Base-by-base conservation (phyloP, 2,888 invertebrate genomes). In the Bombyx huttoni region DNA sequence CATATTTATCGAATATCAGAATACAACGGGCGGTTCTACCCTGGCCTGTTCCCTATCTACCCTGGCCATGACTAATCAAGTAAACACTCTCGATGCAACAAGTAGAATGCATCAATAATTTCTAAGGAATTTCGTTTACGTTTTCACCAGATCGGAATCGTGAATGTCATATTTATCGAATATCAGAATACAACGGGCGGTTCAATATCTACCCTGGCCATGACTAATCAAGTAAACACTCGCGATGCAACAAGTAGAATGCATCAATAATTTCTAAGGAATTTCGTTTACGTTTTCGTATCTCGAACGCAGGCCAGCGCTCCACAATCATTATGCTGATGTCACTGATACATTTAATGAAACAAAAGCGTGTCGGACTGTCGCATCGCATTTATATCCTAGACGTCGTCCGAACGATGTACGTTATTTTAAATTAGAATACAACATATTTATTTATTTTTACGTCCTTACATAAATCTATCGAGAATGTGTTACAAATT, bases 401-500 rank as follows among this genome's bases (percentile, higher is more conserved):
- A 40, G 40, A 40, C 40, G 12, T 7, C 12, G 40, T 6, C 40
- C 2, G 40, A 7, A 40, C 40, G 40, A 40, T 40, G 40, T 40
- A 10, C 40, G 8, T 40, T 40, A 40, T 12, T 10, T 40, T 6
- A 10, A 10, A 12, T 40, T 40, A 40, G 3, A 40, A 24, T 24
- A 24, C 24, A 24, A 24, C 3, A 40, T 40, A 40, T 40, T 40
- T 10, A 40, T 10, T 40, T 40, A 12, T 40, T 40, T 24, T 24
- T 24, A 5, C 24, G 0, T 24, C 1, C 0, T 40, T 40, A 1
- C 3, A 40, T 40, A 1, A 40, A 40, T 46, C 7, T 2, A 49
- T 52, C 14, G 62, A 68, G 61, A 62, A 81, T 81, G 80, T 75
- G 73, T 60, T 78, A 78, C 53, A 70, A 70, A 49, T 61, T 80